phyloP scores from a whole-genome alignment of 2,888 invertebrate species.

The Thalpophila matura region DNA sequence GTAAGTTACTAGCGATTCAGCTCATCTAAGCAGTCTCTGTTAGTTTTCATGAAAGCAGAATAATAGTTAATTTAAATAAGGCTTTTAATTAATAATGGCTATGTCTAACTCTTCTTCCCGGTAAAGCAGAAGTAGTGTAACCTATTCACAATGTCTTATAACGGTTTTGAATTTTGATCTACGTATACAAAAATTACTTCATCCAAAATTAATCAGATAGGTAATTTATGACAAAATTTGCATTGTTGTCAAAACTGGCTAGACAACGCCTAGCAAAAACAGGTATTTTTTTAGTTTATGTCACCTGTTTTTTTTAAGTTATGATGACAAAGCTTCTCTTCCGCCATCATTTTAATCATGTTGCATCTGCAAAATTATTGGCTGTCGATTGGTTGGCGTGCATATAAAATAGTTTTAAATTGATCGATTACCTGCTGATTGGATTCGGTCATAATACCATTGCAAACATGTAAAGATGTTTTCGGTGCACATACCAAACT shows the following conservation, averaged over 20 bases:
- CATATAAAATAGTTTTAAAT: slow-evolving; percentile 40
- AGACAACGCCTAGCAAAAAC: slow-evolving; percentile 22
- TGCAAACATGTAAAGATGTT: slow-evolving; percentile 37
- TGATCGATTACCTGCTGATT: slow-evolving; percentile 54
- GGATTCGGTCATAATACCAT: slow-evolving; percentile 43
- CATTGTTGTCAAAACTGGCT: slow-evolving; percentile 34
- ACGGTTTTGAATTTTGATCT: not conserved
- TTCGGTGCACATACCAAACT: slow-evolving; percentile 44
- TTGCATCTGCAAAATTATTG: slow-evolving; percentile 33
- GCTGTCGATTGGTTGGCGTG: slow-evolving; percentile 24
- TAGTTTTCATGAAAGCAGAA: not conserved
- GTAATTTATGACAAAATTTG: slow-evolving; percentile 20
- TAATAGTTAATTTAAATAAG: not conserved
- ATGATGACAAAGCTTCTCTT: slow-evolving; percentile 30
- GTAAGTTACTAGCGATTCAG: not conserved
- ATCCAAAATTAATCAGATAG: slow-evolving; percentile 9
- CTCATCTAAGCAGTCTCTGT: not conserved
- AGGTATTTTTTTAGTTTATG: slow-evolving; percentile 21
- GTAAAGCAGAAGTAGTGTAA: not conserved
- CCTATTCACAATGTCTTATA: not conserved
- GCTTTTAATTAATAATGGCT: not conserved
- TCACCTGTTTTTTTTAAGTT: slow-evolving; percentile 21
- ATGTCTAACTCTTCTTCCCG: not conserved
- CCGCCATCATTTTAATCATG: slow-evolving; percentile 35
- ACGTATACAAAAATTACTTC: not conserved